phyloP scores from a whole-genome alignment of 2,888 invertebrate genomes.

The Glyphotaelius pellucidus region DNA sequence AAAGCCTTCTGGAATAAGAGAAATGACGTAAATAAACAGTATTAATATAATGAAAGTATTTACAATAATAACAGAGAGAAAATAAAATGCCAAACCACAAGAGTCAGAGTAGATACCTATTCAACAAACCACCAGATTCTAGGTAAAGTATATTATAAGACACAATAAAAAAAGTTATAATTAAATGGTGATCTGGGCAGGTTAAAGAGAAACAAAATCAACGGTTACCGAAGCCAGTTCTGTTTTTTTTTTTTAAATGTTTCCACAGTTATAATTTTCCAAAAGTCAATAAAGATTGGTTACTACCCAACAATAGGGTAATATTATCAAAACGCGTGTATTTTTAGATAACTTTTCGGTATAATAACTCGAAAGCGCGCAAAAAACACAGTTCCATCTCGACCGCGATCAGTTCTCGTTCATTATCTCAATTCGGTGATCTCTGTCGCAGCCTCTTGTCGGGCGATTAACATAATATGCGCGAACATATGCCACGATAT shows the following conservation, averaged over 20 bases:
- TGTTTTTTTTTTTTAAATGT: neutral
- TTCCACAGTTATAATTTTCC: neutral
- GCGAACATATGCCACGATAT: constrained; percentile 48
- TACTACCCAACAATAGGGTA: neutral
- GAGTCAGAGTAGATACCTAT: no score
- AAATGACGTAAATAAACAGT: no score
- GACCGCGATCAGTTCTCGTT: neutral
- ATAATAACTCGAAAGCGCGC: neutral
- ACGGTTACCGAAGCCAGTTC: neutral
- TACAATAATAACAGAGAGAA: no score
- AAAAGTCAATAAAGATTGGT: neutral
- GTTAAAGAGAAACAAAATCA: no score
- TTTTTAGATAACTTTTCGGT: neutral
- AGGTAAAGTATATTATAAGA: no score
- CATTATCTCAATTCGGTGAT: constrained; percentile 35
- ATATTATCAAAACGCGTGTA: neutral
- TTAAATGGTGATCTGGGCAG: no score
- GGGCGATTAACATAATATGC: constrained; percentile 50
- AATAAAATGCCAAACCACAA: no score
- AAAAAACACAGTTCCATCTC: neutral
- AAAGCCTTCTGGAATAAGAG: no score
- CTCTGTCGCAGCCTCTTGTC: neutral
- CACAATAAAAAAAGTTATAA: no score
- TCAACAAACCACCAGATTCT: no score
- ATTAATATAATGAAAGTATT: no score